Base-by-base conservation (phyloP, 2,797 vertebrate species). In the Cyclopterus lumpus region DNA sequence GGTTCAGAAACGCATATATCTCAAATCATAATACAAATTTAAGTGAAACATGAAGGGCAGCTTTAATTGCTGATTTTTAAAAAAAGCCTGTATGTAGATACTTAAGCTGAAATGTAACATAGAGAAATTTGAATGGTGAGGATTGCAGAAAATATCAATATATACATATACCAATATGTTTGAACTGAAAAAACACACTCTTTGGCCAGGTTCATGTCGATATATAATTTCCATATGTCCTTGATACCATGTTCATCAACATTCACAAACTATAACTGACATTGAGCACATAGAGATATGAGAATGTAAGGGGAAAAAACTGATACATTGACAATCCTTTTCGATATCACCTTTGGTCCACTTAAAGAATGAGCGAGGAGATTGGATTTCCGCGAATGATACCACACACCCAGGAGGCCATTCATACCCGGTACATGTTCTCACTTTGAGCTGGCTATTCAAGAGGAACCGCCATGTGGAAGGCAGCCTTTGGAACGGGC, bases 401-500 rank as follows among this genome's bases (percentile, higher is more conserved):
- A 81, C 42, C 63, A 36, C 20, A 15, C 74, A 72, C 82, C 69
- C 79, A 83, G 77, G 77, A 87, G 80, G 79, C 75, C 86, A 91
- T 93, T 91, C 88, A 92, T 82, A 90, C 70, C 73, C 70, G 8
- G n/a, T 79, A 82, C 86, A 85, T 89, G 85, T 78, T 89, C 90
- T 90, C 77, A 82, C 83, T 85, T 92, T 90, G 85, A 86, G 87
- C 78, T 84, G 87, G 84, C 88, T 91, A 91, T 90, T 93, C 88
- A 93, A 92, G 89, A 90, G 89, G 92, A 93, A 93, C 89, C 85
- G 80, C 69, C 75, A 73, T 77, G 90, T 83, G 90, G 79, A 89
- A 93, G 86, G 85, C 89, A 93, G 90, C 83, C 88, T 91, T 83
- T 67, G 90, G 91, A 94, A 93, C 89, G 53, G 73, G 84, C 85